A percentile compares a stretch with the other conserved stretches of the same genome.
phyloP scores from a whole-genome alignment of 2,888 invertebrate genomes.

The Oxytorus armatus region DNA sequence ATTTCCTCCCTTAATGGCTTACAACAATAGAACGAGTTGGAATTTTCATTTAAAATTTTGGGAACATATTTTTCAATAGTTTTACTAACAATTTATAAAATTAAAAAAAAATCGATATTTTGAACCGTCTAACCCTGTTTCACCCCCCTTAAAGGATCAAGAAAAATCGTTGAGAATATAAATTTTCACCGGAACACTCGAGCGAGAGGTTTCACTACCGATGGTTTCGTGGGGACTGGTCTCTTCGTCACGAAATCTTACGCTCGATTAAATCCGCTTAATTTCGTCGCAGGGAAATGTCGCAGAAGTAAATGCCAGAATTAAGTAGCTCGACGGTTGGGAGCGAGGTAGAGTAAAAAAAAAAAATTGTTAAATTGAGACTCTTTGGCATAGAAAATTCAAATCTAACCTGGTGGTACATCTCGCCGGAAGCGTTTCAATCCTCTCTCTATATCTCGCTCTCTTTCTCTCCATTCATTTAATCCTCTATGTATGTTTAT shows the following conservation, averaged over 20 bases:
- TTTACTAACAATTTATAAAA: too few relatives aligned
- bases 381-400: constrained; percentile 23
- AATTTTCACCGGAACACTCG: background rate
- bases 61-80: too few relatives aligned
- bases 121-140: too few relatives aligned
- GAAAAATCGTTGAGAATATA: too few relatives aligned
- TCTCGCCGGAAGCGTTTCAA: constrained; percentile 49
- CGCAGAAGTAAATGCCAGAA: constrained; percentile 58
- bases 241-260: constrained; percentile 47
- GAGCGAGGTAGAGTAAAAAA: too few relatives aligned
- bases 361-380: constrained; percentile 60
- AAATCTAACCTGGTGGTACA: constrained; percentile 20
- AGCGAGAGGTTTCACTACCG: background rate
- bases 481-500: constrained; percentile 27
- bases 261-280: constrained; percentile 53
- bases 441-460: constrained; percentile 3
- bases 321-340: constrained; percentile 56
- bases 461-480: constrained; percentile 16
- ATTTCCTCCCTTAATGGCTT: too few relatives aligned
- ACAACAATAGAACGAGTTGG: too few relatives aligned
- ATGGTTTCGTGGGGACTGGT: constrained; percentile 10
- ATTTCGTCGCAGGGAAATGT: constrained; percentile 25
- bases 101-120: too few relatives aligned
- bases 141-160: too few relatives aligned
- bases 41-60: too few relatives aligned